Evolutionary conservation across 1,140 invertebrate genomes (phyloP).

Genomic region (Anastrepha obliqua): DNA sequence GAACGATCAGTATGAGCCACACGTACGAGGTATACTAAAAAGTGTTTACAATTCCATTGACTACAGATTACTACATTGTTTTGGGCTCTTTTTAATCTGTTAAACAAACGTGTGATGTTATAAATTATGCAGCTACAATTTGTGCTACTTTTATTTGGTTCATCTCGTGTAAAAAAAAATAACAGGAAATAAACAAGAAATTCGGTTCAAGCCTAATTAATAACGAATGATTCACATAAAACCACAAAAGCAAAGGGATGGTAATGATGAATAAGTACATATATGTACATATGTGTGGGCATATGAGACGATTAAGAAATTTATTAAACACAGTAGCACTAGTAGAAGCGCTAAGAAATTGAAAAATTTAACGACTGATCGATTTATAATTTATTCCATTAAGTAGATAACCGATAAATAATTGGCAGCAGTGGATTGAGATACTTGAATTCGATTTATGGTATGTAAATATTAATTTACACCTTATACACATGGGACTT

Average conservation of each 20-base stretch:
- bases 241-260: not conserved
- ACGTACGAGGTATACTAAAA: not conserved
- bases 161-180: not conserved
- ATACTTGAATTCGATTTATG: too few relatives aligned
- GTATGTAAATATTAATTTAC: too few relatives aligned
- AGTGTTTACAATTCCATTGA: not conserved
- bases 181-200: slow-evolving; percentile 1
- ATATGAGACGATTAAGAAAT: not conserved
- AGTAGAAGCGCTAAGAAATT: not conserved
- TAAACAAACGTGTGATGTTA: not conserved
- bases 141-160: not conserved
- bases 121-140: not conserved
- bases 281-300: not conserved
- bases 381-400: too few relatives aligned
- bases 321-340: not conserved
- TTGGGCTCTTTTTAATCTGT: not conserved
- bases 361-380: not conserved
- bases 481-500: too few relatives aligned
- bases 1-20: not conserved
- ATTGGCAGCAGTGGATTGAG: too few relatives aligned
- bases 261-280: not conserved
- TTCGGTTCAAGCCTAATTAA: not conserved
- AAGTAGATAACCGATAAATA: too few relatives aligned
- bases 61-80: not conserved
- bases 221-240: slow-evolving; percentile 11